Percentiles rank a stretch among this genome's conserved stretches.
phyloP scores from a whole-genome alignment of 2,797 vertebrate species.

The Cossypha dichroa region DNA sequence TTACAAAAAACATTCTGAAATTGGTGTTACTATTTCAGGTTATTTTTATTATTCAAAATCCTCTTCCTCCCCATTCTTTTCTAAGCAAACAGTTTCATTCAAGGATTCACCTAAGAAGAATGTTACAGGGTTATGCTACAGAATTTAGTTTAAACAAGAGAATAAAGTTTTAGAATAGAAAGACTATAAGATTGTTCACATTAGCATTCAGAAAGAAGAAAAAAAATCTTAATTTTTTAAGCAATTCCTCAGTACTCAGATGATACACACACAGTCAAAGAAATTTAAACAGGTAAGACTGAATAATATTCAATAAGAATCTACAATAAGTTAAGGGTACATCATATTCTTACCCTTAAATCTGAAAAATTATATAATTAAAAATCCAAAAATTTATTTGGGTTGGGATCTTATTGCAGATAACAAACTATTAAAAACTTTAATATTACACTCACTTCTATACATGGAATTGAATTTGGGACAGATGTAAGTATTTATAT shows the following conservation, averaged over 20 bases:
- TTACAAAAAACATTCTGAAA: background rate
- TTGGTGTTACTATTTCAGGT: background rate
- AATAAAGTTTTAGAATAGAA: background rate
- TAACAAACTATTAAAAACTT: background rate
- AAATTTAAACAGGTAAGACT: background rate
- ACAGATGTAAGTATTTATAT: background rate
- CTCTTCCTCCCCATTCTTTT: background rate
- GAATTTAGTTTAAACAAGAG: background rate
- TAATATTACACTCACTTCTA: background rate
- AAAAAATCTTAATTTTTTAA: background rate
- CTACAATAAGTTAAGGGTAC: background rate
- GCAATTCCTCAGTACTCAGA: background rate
- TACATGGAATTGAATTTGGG: background rate
- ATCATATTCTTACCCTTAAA: background rate
- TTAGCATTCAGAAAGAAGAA: background rate
- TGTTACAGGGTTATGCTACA: background rate
- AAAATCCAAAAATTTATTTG: background rate
- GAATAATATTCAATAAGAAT: background rate
- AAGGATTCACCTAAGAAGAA: background rate
- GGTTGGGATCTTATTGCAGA: background rate
- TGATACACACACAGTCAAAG: background rate
- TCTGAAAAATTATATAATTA: background rate
- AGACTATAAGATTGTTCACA: background rate
- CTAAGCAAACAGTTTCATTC: background rate
- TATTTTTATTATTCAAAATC: background rate